These are phyloP conservation scores for Agapornis roseicollis DNA, from an alignment of 2,113 vertebrate genomes.

Conservation along the genomic window DNA sequence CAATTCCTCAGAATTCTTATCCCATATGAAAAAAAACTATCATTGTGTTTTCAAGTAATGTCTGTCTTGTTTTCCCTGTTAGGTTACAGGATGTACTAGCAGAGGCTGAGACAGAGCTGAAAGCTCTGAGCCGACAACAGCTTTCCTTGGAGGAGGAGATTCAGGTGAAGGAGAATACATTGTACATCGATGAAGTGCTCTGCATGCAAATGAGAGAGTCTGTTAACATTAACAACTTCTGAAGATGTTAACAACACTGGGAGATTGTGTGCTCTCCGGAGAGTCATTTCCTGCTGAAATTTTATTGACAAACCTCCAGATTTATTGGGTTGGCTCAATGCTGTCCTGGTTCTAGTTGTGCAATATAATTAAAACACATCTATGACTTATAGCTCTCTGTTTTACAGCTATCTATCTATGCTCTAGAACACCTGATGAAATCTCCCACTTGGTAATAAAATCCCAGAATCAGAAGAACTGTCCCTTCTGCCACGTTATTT, in stretches of 20 bases:
- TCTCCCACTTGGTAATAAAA: background rate
- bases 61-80: background rate
- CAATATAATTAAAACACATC: background rate
- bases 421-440: background rate
- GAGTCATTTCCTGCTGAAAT: background rate
- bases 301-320: background rate
- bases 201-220: slow-evolving; percentile 82
- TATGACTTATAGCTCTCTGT: background rate
- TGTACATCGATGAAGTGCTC: slow-evolving; percentile 91
- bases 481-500: background rate
- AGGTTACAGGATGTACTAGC: slow-evolving; percentile 77
- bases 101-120: slow-evolving; percentile 78
- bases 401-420: background rate
- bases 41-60: background rate
- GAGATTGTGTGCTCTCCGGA: background rate
- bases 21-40: background rate
- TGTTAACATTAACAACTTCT: slow-evolving; percentile 75
- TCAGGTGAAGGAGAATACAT: slow-evolving; percentile 78
- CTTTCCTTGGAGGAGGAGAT: slow-evolving; percentile 87
- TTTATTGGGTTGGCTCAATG: background rate
- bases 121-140: slow-evolving; percentile 76
- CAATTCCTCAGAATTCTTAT: background rate
- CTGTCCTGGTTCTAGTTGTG: background rate
- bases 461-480: background rate
- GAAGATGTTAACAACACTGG: background rate